phyloP scores from a whole-genome alignment of 2,113 vertebrate species.

The Spea multiplicata region DNA sequence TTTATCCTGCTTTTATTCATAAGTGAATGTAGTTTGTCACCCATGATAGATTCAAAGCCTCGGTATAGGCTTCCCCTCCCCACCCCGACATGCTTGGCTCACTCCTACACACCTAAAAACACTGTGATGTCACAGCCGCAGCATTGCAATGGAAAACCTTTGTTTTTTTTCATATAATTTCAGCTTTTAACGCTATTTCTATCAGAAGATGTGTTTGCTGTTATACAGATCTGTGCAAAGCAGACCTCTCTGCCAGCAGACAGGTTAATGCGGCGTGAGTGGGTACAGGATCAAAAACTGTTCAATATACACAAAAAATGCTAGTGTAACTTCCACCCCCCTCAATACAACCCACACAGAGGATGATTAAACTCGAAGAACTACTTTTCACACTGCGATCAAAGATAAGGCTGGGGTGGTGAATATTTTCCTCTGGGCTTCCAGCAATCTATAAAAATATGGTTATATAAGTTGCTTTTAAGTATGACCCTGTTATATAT shows the following conservation, averaged over 20 bases:
- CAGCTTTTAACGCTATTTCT: neutral
- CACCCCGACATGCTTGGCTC: conserved; percentile 29
- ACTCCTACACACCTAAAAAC: conserved; percentile 15
- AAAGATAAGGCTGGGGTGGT: conserved; percentile 18
- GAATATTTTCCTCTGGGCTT: neutral
- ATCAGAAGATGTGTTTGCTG: too few species aligned
- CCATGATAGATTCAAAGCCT: conserved; percentile 10
- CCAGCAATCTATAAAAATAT: conserved; percentile 17
- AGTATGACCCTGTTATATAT: conserved; percentile 7
- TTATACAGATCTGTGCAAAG: neutral
- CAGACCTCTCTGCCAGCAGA: neutral
- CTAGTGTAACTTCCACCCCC: conserved; percentile 14
- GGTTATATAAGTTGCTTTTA: conserved; percentile 27
- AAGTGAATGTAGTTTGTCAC: conserved; percentile 16
- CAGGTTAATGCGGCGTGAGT: neutral
- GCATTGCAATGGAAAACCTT: neutral
- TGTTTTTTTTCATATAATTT: neutral
- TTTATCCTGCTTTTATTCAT: conserved; percentile 16
- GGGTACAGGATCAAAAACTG: neutral
- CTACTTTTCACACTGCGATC: conserved; percentile 12
- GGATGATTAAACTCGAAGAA: conserved; percentile 13
- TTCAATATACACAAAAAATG: conserved; percentile 18
- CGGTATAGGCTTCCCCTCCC: conserved; percentile 1
- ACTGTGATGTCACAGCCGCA: neutral
- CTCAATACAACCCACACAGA: conserved; percentile 28